phyloP scores from a whole-genome alignment of 64 coral and sea anemone species.

The Orbicella faveolata region DNA sequence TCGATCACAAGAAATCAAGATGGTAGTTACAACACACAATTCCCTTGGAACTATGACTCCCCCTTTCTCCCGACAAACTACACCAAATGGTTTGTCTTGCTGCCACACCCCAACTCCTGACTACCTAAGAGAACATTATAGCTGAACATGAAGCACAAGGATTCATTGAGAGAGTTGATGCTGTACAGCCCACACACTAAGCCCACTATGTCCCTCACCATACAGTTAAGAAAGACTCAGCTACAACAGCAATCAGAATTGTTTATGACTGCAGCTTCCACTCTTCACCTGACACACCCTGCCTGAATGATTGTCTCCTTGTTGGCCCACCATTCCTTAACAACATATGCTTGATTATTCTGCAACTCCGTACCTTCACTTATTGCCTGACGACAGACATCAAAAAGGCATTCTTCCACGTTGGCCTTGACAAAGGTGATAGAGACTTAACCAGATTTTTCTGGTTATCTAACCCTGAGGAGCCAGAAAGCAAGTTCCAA shows the following conservation, averaged over 20 bases:
- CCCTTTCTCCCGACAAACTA: no score
- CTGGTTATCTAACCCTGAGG: slow-evolving; percentile 37
- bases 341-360: slow-evolving; percentile 28
- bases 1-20: no score
- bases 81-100: slow-evolving; percentile 26
- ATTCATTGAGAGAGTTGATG: slow-evolving; percentile 53
- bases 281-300: slow-evolving; percentile 28
- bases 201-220: slow-evolving; percentile 63
- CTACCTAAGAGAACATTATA: slow-evolving; percentile 36
- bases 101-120: slow-evolving; percentile 27
- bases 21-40: no score
- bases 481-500: slow-evolving; percentile 37
- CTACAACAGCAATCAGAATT: slow-evolving; percentile 52
- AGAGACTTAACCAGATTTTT: slow-evolving; percentile 50
- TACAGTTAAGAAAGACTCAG: slow-evolving; percentile 45
- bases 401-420: slow-evolving; percentile 40
- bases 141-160: slow-evolving; percentile 40
- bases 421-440: slow-evolving; percentile 19
- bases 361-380: slow-evolving; percentile 47
- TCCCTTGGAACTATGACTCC: no score
- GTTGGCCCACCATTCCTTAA: slow-evolving; percentile 28
- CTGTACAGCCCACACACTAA: slow-evolving; percentile 19
- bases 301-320: slow-evolving; percentile 56
- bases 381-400: slow-evolving; percentile 42
- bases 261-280: slow-evolving; percentile 47